A percentile compares a stretch with the other conserved stretches of the same genome.
Conservation (phyloP, 2,797 vertebrate genomes). For the Tokudaia tokunoshimensis region DNA sequence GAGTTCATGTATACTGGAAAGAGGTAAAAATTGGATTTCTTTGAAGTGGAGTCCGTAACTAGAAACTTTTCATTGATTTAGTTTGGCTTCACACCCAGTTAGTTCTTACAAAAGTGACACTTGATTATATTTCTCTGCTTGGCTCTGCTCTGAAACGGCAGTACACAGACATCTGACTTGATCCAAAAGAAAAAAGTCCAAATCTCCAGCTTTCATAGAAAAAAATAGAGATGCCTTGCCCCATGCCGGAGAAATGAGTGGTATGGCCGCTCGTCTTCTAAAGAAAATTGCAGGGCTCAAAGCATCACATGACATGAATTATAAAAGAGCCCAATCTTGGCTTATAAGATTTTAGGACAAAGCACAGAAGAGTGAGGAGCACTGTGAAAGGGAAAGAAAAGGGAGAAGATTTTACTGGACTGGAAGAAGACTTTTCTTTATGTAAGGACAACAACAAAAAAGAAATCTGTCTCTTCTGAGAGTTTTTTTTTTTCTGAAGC, state of each 20-base stretch:
- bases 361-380: constrained; percentile 46
- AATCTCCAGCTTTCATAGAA: constrained; percentile 51
- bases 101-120: constrained; percentile 11
- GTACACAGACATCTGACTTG: not conserved
- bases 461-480: constrained; percentile 67
- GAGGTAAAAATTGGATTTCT: constrained; percentile 63
- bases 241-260: constrained; percentile 9
- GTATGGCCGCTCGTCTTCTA: constrained; percentile 64
- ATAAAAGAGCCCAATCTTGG: constrained; percentile 34
- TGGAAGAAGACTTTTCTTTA: constrained; percentile 60
- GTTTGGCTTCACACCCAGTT: constrained; percentile 37
- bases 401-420: not conserved
- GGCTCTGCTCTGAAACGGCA: constrained; percentile 15
- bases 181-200: not conserved
- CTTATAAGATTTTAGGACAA: constrained; percentile 54
- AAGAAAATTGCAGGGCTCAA: constrained; percentile 73
- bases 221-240: constrained; percentile 32
- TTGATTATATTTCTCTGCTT: constrained; percentile 47
- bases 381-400: constrained; percentile 83
- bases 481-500: constrained; percentile 26
- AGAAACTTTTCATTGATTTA: constrained; percentile 63
- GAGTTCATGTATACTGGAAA: constrained; percentile 50
- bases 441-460: not conserved
- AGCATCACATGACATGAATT: constrained; percentile 68
- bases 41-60: constrained; percentile 62